phyloP scores from a whole-genome alignment of 1,140 invertebrate genomes.

The Bilobella aurantiaca region DNA sequence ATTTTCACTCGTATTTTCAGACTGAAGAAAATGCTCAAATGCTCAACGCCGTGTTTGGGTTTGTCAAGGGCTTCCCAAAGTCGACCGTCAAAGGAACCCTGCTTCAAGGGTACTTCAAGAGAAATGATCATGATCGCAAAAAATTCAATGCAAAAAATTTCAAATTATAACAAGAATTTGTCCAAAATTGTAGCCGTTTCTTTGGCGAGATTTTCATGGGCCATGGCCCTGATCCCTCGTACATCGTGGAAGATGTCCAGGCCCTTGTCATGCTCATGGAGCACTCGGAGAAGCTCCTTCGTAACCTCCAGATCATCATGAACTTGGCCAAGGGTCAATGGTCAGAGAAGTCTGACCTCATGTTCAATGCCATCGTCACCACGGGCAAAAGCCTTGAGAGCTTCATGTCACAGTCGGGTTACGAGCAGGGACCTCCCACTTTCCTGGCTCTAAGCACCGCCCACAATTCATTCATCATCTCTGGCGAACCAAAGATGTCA shows the following conservation, averaged over 20 bases:
- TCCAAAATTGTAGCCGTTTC: conserved; percentile 10
- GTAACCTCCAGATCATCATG: neutral
- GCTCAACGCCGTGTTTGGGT: conserved; percentile 3
- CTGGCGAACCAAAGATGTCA: conserved; percentile 15
- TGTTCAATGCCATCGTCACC: conserved; percentile 27
- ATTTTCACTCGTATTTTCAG: too few species aligned
- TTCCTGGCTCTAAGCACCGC: neutral
- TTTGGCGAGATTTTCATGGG: conserved; percentile 22
- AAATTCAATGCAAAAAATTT: neutral
- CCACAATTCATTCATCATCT: conserved; percentile 23
- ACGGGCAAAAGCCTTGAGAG: conserved; percentile 10
- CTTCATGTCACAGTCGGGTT: too few species aligned
- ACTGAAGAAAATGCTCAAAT: neutral
- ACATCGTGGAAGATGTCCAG: conserved; percentile 25
- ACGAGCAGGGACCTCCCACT: neutral
- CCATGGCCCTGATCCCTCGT: neutral
- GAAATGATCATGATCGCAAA: neutral
- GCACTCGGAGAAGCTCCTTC: conserved; percentile 8
- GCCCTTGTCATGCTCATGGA: conserved; percentile 14
- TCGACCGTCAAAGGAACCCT: conserved; percentile 15
- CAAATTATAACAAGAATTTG: neutral
- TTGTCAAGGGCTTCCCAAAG: neutral
- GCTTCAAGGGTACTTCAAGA: conserved; percentile 14
- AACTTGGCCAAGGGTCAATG: neutral
- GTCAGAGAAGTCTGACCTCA: neutral